Conservation (phyloP, 2,797 vertebrate genomes). For the Aphelocoma californica region DNA sequence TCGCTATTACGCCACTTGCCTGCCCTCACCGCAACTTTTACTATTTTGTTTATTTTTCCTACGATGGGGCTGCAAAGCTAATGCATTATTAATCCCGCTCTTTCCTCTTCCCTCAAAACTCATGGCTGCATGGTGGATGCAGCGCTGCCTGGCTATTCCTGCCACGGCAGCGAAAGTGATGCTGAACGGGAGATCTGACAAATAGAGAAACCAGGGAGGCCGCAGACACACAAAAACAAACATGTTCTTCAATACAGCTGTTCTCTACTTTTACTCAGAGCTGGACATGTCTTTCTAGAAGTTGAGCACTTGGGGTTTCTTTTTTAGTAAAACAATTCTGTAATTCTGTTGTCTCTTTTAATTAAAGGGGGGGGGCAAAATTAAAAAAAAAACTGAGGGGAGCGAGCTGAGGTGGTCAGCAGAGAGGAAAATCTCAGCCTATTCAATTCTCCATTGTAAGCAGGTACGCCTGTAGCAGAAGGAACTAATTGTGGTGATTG, state of each 20-base stretch:
- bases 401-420: background rate
- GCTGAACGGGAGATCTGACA: background rate
- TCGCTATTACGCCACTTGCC: background rate
- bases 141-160: background rate
- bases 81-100: slow-evolving; percentile 23
- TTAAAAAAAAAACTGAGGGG: background rate
- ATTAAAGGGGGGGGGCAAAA: background rate
- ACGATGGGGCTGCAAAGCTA: background rate
- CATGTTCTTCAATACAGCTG: background rate
- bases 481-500: slow-evolving; percentile 40
- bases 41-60: slow-evolving; percentile 19
- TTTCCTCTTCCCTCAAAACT: background rate
- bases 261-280: background rate
- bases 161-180: background rate
- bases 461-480: slow-evolving; percentile 48
- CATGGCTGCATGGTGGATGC: background rate
- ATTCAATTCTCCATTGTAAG: slow-evolving; percentile 30
- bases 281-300: background rate
- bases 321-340: background rate
- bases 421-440: slow-evolving; percentile 9
- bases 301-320: background rate
- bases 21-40: background rate
- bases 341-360: background rate
- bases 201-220: background rate
- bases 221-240: background rate